Conservation (phyloP, 2,797 vertebrate species). For the Craterocephalus amniculus region DNA sequence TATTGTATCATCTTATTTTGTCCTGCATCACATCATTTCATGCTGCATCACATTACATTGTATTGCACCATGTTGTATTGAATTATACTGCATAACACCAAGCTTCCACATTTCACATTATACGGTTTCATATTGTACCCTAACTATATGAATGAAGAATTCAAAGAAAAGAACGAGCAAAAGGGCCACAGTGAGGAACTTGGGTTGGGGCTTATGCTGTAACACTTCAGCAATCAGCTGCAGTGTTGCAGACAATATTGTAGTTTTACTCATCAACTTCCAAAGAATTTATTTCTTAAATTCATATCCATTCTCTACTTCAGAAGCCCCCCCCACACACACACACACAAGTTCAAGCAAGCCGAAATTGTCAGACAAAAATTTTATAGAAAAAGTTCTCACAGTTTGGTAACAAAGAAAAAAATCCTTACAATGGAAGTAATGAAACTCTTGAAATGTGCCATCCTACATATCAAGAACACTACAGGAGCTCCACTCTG, state of each 20-base stretch:
- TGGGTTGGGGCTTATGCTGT: not conserved
- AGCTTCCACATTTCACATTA: no score
- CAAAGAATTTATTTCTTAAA: not conserved
- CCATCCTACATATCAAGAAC: conserved; percentile 13
- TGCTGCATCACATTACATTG: no score
- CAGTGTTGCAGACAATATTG: not conserved
- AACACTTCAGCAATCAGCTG: not conserved
- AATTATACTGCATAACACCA: no score
- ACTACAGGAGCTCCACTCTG: conserved; percentile 7
- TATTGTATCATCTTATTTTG: no score
- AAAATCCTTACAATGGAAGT: conserved; percentile 29
- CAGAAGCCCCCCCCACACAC: not conserved
- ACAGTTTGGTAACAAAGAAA: conserved; percentile 16
- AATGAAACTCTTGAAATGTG: conserved; percentile 30
- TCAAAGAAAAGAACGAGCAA: not conserved
- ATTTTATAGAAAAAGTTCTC: conserved; percentile 26
- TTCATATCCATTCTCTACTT: not conserved
- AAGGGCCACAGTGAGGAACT: not conserved
- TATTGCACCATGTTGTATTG: no score
- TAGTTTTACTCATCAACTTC: conserved; percentile 7
- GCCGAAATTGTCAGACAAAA: conserved; percentile 18
- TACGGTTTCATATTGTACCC: no score
- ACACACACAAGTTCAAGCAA: conserved; percentile 5
- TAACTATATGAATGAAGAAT: not conserved
- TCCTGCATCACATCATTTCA: no score